Evolutionary conservation across 1,140 invertebrate species (phyloP).

Genomic region (Philotrypesis tridentata): DNA sequence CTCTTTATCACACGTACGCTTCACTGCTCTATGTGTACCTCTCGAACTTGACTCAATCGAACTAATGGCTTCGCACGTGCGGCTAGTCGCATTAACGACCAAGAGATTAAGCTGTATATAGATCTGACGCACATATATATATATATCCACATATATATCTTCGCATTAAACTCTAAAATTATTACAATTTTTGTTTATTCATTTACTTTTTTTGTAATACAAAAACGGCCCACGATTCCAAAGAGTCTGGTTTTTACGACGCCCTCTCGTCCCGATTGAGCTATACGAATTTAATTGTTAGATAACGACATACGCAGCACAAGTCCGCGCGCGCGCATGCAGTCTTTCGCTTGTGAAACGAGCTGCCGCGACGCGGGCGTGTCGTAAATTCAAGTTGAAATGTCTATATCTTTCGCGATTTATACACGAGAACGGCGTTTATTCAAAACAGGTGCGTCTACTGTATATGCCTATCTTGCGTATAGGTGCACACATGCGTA

Average conservation of each 20-base stretch:
- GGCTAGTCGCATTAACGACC: background rate
- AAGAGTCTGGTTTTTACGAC: background rate
- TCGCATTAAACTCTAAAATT: background rate
- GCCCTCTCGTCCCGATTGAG: constrained; percentile 14
- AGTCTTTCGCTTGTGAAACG: constrained; percentile 33
- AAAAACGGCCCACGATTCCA: background rate
- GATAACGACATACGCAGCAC: constrained; percentile 16
- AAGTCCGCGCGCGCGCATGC: background rate
- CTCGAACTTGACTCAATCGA: background rate
- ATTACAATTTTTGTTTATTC: background rate
- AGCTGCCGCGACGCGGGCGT: constrained; percentile 12
- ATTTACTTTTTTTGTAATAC: no score
- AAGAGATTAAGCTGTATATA: background rate
- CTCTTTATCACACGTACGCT: no score
- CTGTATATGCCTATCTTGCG: background rate
- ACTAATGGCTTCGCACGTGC: background rate
- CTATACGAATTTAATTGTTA: constrained; percentile 43
- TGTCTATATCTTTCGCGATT: constrained; percentile 44
- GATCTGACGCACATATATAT: background rate
- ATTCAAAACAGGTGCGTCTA: constrained; percentile 41
- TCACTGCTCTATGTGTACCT: background rate
- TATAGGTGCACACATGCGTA: background rate
- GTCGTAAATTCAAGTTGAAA: constrained; percentile 40
- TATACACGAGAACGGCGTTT: constrained; percentile 22
- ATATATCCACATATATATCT: no score